Evolutionary conservation across 2,797 vertebrate species (phyloP), one percentile per base, ranked within the genome.

Genomic region (Coregonus ussuriensis): DNA sequence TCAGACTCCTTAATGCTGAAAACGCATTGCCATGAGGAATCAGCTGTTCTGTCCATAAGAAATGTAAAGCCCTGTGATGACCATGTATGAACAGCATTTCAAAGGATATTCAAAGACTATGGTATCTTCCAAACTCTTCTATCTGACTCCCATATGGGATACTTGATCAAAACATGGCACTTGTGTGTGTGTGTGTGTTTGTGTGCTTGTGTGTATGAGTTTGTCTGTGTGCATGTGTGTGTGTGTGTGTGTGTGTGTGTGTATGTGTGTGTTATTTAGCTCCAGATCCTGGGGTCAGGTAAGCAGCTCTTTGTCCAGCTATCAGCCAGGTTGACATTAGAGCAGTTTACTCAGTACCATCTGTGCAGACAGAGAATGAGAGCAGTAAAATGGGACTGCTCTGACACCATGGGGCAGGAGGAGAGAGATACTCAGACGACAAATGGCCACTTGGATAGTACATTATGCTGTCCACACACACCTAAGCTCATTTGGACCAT

Each of bases 301-400:
- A 90, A 76, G 92, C 90, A 89, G 91, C 86, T 91, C 89, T 93
- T 89, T 89, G 80, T 89, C 89, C 92, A 92, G 90, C 89, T 91
- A 93, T 91, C 84, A 93, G 91, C 89, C 91, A 95, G 81, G 83
- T 87, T 83, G 93, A 93, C 83, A 90, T 93, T 91, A 93, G 91
- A 81, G 84, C 85, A 85, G 84, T 86, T 89, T 82, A 81, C 90
- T 84, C 68, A 79, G 83, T 90, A 90, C 92, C 94, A 94, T 94
- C 93, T 95, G 94, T 62, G 56, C 18, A n/a, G 89, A 89, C 88
- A 85, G 88, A 89, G 92, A 92, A 93, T 88, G 86, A 94, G 85
- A 86, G 79, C 78, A 74, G 89, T 92, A 76, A 77, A 82, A 95
- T 93, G 90, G 87, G 89, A 86, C 85, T 87, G 87, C 84, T 47